Evolutionary conservation across 2,888 invertebrate species (phyloP).

Genomic region (Eucera pruinosa): DNA sequence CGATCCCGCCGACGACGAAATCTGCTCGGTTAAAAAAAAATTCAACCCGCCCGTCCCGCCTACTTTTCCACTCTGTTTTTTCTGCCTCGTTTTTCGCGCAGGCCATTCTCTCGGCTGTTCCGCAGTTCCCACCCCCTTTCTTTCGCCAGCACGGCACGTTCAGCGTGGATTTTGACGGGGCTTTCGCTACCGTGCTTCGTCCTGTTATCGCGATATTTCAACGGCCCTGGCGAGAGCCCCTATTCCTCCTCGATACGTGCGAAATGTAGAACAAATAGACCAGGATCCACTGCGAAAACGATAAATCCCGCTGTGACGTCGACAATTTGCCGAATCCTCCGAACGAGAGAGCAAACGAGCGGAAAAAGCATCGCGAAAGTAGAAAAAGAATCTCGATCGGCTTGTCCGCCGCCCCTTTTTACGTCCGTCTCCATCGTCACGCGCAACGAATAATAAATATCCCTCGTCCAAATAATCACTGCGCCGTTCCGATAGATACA

Average conservation of each 20-base stretch:
- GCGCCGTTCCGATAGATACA: neutral
- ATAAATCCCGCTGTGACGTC: constrained; percentile 62
- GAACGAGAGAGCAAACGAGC: constrained; percentile 2
- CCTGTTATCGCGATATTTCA: constrained; percentile 28
- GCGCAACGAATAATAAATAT: constrained; percentile 31
- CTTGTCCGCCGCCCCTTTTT: constrained; percentile 3
- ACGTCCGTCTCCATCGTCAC: constrained; percentile 7
- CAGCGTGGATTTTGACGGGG: constrained; percentile 43
- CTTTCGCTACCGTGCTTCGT: constrained; percentile 18
- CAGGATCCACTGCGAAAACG: constrained; percentile 59
- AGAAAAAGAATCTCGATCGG: neutral
- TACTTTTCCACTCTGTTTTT: constrained; percentile 8
- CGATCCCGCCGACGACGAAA: constrained; percentile 34
- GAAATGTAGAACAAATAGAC: constrained; percentile 69
- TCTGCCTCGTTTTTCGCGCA: neutral
- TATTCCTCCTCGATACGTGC: constrained; percentile 42
- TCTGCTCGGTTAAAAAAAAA: constrained; percentile 38
- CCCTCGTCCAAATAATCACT: constrained; percentile 11
- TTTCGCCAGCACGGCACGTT: constrained; percentile 5
- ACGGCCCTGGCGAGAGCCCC: neutral
- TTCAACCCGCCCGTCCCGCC: neutral
- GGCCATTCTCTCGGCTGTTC: constrained; percentile 3
- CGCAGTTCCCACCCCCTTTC: neutral
- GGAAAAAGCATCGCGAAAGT: neutral
- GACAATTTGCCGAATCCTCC: constrained; percentile 66